Evolutionary conservation across 2,113 vertebrate species (phyloP), one percentile per base, ranked within the genome.

Genomic region (Paedocypris sp.): DNA sequence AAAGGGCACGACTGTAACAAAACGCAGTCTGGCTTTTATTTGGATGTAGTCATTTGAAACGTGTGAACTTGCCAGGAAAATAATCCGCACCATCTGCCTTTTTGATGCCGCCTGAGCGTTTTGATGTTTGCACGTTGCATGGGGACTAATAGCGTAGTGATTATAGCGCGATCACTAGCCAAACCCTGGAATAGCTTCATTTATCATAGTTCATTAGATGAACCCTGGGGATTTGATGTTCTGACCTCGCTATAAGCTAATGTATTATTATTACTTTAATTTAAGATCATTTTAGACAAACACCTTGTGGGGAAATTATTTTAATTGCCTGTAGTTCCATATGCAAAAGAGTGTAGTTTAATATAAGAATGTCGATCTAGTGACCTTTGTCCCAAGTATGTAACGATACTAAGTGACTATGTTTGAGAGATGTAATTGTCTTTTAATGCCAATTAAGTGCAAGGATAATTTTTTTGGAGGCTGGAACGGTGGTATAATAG

Each of bases 31-130:
- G 23, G 20, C 36, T 28, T 28, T 41, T 16, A 46, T 63, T 63
- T 28, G 22, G 29, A 43, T 28, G 23, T 15, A 15, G 11, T 54
- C 3, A 20, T 54, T 54, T 61, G 64, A 16, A 32, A 47, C 38
- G 28, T 32, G 49, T 19, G 5, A 19, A 29, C 23, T 58, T 41
- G 54, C 52, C 45, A 61, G 64, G 29, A 48, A 61, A 61, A 58
- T 31, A 43, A 43, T 42, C 6, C 26, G 43, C 6, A 31, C 36
- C 53, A 58, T 43, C 53, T 58, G 53, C 39, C n/a, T 32, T 43
- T 58, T 19, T 43, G 16, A 10, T n/a, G 25, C 9, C 11, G 7
- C 32, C 43, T 43, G 29, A 31, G 43, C 12, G 22, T 22, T 31
- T 22, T 58, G 39, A 43, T 41, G 25, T 58, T n/a, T n/a, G n/a